Evolutionary conservation across 2,888 invertebrate genomes (phyloP).

Genomic region (Xylocampa areola): DNA sequence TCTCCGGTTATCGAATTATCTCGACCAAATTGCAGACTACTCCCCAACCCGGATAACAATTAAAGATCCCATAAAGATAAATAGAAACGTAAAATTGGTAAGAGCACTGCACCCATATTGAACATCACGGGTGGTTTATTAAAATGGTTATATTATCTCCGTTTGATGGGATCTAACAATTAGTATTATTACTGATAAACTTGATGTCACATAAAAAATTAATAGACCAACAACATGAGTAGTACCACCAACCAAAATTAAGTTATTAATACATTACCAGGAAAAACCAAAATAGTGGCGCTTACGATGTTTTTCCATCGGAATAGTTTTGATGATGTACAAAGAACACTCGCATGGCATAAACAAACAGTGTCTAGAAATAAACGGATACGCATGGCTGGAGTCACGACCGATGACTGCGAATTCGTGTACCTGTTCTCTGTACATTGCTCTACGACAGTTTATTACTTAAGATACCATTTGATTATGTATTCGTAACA

Average conservation of each 20-base stretch:
- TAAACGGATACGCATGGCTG: constrained; percentile 64
- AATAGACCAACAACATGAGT: constrained; percentile 1
- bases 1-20: constrained; percentile 63
- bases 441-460: constrained; percentile 19
- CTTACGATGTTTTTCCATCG: constrained; percentile 41
- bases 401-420: constrained; percentile 36
- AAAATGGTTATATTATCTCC: constrained; percentile 18
- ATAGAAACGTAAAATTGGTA: constrained; percentile 38
- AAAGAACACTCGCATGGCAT: constrained; percentile 67
- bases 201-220: constrained; percentile 7
- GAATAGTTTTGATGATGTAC: constrained; percentile 66
- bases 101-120: constrained; percentile 26
- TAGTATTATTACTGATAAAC: constrained; percentile 19
- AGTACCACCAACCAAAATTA: constrained; percentile 10
- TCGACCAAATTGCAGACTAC: constrained; percentile 50
- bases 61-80: constrained; percentile 49
- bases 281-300: constrained; percentile 19
- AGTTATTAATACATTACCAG: constrained; percentile 17
- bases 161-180: constrained; percentile 20
- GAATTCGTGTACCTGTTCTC: constrained; percentile 37
- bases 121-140: constrained; percentile 27
- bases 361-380: constrained; percentile 67
- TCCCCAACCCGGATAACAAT: constrained; percentile 44
- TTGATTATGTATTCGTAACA: constrained; percentile 46
- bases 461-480: constrained; percentile 31